These are phyloP conservation scores for Campopleginae sp. DNA, from an alignment of 2,888 invertebrate species.

Conservation along the genomic window DNA sequence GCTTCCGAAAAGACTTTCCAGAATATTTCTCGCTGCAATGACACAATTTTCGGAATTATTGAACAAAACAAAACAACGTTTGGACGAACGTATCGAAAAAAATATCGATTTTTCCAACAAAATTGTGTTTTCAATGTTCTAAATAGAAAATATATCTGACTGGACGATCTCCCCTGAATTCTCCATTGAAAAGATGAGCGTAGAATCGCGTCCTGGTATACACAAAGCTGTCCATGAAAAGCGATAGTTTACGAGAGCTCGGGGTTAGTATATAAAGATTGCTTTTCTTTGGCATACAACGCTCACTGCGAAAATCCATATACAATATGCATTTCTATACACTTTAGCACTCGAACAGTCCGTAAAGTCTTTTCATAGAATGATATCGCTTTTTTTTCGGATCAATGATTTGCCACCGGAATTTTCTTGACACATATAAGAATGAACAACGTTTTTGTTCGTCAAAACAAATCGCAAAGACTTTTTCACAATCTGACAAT, in stretches of 20 bases:
- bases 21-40: too few relatives aligned
- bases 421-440: background rate
- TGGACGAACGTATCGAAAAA: too few relatives aligned
- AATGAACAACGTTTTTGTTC: background rate
- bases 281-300: background rate
- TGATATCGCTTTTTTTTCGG: background rate
- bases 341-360: constrained; percentile 11
- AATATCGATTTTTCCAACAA: too few relatives aligned
- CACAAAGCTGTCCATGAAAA: constrained; percentile 26
- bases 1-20: background rate
- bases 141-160: too few relatives aligned
- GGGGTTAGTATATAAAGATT: constrained; percentile 19
- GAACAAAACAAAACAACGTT: too few relatives aligned
- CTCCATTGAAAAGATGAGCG: constrained; percentile 39
- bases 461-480: background rate
- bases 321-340: constrained; percentile 4
- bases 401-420: background rate
- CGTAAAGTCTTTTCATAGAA: constrained; percentile 38
- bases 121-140: too few relatives aligned
- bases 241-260: constrained; percentile 23
- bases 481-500: background rate
- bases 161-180: constrained; percentile 37
- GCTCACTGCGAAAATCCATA: constrained; percentile 31
- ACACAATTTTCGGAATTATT: too few relatives aligned
- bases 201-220: background rate